Base-by-base conservation (phyloP, 2,888 invertebrate species). In the Apoda limacodes region DNA sequence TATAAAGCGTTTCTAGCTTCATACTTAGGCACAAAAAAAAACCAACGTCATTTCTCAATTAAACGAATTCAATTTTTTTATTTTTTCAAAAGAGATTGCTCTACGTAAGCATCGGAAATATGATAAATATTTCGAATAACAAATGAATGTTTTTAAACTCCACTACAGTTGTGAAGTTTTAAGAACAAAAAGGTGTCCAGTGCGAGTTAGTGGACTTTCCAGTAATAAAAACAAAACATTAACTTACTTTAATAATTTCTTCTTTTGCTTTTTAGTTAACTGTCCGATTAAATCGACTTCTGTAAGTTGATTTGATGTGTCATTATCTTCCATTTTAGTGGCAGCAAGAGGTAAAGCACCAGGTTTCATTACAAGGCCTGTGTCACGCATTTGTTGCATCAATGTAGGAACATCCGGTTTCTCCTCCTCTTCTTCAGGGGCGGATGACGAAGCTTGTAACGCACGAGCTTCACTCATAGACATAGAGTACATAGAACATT, bases 401-500 rank as follows among this genome's bases (percentile, higher is more conserved):
- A 97, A 61, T 42, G 88, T 83, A 23, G 88, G 83, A 19, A 86
- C 84, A 45, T 83, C 81, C 3, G 74, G 75, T 30, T 85, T 80
- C 42, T 84, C 84, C 39, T 83, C 74, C 37, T 80, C 69, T 34
- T 82, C 93, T 64, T 92, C 91, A 48, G 90, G 90, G 45, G 89
- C 86, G 39, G 87, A 83, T 37, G 52, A 48, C 22, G 89, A 84
- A 32, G 89, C 85, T 58, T 89, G 89, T 9, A 88, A 60, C 22
- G 90, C 89, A 42, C 90, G 83, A 2, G 92, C 91, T 44, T 90
- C 90, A 57, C 90, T 90, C 88, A 89, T 92, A 17, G 88, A 91
- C 51, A 87, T 84, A 59, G 88, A 89, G 67, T 88, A 99, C 83
- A 99, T 86, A 4, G 96, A 93, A 69, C 99, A 99, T 74, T 99